Evolutionary conservation across 2,888 invertebrate genomes (phyloP).

Genomic region (Hyposoter didymator): DNA sequence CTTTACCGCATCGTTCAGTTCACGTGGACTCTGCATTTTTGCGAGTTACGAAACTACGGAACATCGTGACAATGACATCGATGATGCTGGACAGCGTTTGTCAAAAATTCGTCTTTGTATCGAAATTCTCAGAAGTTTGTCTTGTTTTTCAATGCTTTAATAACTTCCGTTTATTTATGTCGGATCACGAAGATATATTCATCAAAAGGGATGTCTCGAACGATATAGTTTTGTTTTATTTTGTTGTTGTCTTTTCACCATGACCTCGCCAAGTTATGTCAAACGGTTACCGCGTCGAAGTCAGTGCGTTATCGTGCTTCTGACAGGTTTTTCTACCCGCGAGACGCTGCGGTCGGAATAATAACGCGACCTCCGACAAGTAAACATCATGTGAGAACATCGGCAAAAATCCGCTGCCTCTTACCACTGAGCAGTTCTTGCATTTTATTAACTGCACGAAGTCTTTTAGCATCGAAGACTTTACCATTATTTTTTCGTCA

Average conservation of each 20-base stretch:
- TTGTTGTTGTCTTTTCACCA: constrained; percentile 30
- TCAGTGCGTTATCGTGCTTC: constrained; percentile 51
- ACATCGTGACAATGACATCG: neutral
- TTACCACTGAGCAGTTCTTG: neutral
- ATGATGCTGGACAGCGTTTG: no score
- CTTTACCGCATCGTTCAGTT: neutral
- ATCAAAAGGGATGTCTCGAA: neutral
- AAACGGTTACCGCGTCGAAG: constrained; percentile 51
- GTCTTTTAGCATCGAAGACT: constrained; percentile 44
- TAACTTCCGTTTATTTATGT: neutral
- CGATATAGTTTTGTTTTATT: constrained; percentile 54
- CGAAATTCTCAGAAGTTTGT: neutral
- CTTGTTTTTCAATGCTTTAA: neutral
- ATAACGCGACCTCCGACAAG: constrained; percentile 32
- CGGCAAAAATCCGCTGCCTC: constrained; percentile 9
- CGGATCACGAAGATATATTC: neutral
- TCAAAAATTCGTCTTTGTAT: neutral
- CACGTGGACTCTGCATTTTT: neutral
- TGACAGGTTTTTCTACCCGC: constrained; percentile 35
- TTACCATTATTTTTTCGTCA: constrained; percentile 26
- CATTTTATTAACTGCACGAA: constrained; percentile 39
- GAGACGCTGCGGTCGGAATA: constrained; percentile 49
- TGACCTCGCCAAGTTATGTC: constrained; percentile 43
- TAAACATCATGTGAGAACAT: constrained; percentile 31
- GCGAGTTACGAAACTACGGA: neutral